These are phyloP conservation scores for Hydrozoanthus tunicans DNA, from an alignment of 64 coral and sea anemone species.

Conservation along the genomic window DNA sequence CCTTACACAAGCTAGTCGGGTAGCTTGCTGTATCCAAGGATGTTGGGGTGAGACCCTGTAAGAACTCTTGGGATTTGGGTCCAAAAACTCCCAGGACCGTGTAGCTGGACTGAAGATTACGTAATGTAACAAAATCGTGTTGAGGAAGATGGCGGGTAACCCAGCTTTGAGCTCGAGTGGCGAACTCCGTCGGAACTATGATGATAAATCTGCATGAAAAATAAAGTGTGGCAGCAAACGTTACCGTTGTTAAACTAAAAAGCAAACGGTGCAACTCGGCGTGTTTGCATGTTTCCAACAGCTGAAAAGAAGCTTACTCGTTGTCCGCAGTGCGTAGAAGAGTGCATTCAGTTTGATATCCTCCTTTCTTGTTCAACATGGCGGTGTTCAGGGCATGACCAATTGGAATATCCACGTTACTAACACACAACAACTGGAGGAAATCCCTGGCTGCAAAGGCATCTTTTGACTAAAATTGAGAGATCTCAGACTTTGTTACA, in stretches of 20 bases:
- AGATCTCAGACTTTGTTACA: no score
- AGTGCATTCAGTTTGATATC: slow-evolving; percentile 57
- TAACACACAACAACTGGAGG: slow-evolving; percentile 58
- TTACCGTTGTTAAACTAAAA: no score
- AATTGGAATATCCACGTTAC: slow-evolving; percentile 50
- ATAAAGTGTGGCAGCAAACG: background rate
- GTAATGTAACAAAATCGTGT: slow-evolving; percentile 50
- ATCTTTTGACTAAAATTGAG: background rate
- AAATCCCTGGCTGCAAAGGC: slow-evolving; percentile 41
- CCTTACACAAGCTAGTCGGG: slow-evolving; percentile 42
- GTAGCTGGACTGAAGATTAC: slow-evolving; percentile 57
- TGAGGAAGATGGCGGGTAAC: slow-evolving; percentile 26
- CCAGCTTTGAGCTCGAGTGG: slow-evolving; percentile 36
- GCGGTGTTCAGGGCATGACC: slow-evolving; percentile 17
- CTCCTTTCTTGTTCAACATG: slow-evolving; percentile 62
- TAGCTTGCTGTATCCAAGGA: slow-evolving; percentile 22
- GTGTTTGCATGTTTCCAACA: no score
- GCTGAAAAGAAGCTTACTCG: slow-evolving; percentile 1
- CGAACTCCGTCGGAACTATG: slow-evolving; percentile 20
- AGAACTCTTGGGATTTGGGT: slow-evolving; percentile 54
- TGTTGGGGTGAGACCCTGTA: slow-evolving; percentile 59
- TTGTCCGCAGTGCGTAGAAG: slow-evolving; percentile 31
- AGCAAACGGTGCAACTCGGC: no score
- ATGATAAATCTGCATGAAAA: slow-evolving; percentile 38
- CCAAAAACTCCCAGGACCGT: slow-evolving; percentile 61